phyloP scores from a whole-genome alignment of 2,113 vertebrate genomes.

The Crotalus tigris region DNA sequence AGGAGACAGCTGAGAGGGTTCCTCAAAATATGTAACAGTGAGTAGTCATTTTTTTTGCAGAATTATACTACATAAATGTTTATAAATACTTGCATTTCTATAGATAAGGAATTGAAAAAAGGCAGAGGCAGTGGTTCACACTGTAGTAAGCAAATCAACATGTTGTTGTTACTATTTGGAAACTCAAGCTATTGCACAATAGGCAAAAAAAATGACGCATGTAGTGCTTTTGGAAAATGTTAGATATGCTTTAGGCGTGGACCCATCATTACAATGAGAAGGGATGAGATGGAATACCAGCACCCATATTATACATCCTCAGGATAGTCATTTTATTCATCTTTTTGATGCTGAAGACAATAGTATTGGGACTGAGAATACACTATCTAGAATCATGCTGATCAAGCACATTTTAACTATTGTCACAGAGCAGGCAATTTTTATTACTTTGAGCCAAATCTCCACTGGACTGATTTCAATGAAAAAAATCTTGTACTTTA shows the following conservation, averaged over 20 bases:
- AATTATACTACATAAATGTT: slow-evolving; percentile 5
- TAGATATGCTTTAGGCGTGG: neutral
- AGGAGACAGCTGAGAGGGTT: slow-evolving; percentile 14
- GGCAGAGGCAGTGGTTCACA: neutral
- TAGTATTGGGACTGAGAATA: neutral
- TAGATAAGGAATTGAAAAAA: neutral
- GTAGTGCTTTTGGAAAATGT: neutral
- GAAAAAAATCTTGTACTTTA: neutral
- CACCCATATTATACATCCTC: neutral
- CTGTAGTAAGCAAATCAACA: neutral
- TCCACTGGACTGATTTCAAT: neutral
- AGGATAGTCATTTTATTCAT: neutral
- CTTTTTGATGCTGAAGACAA: neutral
- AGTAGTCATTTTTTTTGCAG: neutral
- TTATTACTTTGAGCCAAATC: neutral
- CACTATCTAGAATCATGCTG: neutral
- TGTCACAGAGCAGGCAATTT: neutral
- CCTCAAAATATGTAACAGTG: neutral
- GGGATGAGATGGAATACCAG: neutral
- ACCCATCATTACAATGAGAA: neutral
- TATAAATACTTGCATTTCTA: too few relatives aligned
- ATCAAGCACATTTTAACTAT: neutral
- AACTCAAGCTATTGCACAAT: neutral
- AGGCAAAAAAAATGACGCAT: neutral
- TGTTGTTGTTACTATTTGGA: neutral